Conservation (phyloP, 2,797 vertebrate species). For the Mycteria americana region DNA sequence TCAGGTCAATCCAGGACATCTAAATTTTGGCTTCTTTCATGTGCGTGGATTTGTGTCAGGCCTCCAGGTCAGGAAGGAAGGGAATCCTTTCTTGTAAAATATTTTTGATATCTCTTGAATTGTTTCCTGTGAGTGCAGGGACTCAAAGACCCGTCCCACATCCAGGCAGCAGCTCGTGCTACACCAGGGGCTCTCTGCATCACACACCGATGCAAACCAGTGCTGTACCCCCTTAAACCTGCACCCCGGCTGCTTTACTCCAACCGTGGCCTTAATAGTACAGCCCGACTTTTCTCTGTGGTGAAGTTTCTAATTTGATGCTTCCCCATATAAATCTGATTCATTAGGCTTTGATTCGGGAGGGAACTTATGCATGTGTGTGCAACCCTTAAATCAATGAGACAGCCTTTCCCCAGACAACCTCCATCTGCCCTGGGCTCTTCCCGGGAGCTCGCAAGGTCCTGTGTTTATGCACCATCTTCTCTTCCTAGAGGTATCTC, state of each 20-base stretch:
- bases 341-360: background rate
- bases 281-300: background rate
- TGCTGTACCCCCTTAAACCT: background rate
- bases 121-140: background rate
- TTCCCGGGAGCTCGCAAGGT: background rate
- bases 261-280: background rate
- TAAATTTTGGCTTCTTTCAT: background rate
- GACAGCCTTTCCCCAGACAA: background rate
- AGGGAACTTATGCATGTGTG: rapidly evolving
- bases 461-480: rapidly evolving
- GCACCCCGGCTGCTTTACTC: background rate
- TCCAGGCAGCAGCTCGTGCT: background rate
- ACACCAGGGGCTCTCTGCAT: background rate
- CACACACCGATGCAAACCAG: background rate
- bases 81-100: background rate
- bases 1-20: background rate
- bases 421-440: background rate
- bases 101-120: background rate
- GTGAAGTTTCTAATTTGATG: background rate
- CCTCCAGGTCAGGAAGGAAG: background rate
- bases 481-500: background rate
- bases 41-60: background rate
- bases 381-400: background rate
- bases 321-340: background rate
- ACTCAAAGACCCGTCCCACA: background rate